Percentiles rank a stretch among this genome's conserved stretches.
These are phyloP conservation scores for Equus quagga DNA, from an alignment of 2,113 vertebrate species.

Conservation along the genomic window DNA sequence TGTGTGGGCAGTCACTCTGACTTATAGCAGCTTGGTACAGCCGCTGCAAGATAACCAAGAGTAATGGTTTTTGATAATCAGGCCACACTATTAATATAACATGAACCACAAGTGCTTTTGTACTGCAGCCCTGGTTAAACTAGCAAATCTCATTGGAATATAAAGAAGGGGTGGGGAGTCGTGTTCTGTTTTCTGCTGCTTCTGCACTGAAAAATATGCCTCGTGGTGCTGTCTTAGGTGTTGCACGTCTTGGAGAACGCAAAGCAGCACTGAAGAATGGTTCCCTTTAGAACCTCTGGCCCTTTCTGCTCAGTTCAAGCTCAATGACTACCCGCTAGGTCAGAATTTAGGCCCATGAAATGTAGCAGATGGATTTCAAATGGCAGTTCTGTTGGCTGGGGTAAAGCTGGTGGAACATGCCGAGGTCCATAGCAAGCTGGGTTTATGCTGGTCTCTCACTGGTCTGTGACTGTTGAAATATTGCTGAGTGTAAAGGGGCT, in stretches of 20 bases:
- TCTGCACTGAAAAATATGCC: slow-evolving; percentile 77
- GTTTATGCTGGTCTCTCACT: slow-evolving; percentile 65
- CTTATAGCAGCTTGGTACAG: slow-evolving; percentile 86
- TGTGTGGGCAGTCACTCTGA: slow-evolving; percentile 86
- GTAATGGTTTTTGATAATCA: slow-evolving; percentile 92
- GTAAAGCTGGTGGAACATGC: slow-evolving; percentile 59
- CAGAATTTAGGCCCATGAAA: slow-evolving; percentile 77
- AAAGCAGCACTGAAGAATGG: slow-evolving; percentile 58
- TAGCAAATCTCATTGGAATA: slow-evolving; percentile 90
- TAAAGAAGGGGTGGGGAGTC: slow-evolving; percentile 85
- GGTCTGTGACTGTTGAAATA: slow-evolving; percentile 63
- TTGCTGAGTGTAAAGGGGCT: slow-evolving; percentile 69
- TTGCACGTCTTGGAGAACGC: background rate
- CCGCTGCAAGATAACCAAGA: slow-evolving; percentile 89
- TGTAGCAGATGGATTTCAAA: slow-evolving; percentile 79
- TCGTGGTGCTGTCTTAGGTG: slow-evolving; percentile 74
- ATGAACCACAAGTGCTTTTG: slow-evolving; percentile 89
- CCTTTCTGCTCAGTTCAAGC: slow-evolving; percentile 59
- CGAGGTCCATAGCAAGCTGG: slow-evolving; percentile 77
- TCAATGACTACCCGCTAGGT: slow-evolving; percentile 42
- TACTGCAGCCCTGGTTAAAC: slow-evolving; percentile 86
- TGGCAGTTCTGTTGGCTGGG: slow-evolving; percentile 66
- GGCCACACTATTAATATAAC: slow-evolving; percentile 91
- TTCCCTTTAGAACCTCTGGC: slow-evolving; percentile 66
- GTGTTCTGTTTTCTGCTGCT: slow-evolving; percentile 80